Evolutionary conservation across 2,797 vertebrate genomes (phyloP).

Genomic region (Halcyon smyrnensis): DNA sequence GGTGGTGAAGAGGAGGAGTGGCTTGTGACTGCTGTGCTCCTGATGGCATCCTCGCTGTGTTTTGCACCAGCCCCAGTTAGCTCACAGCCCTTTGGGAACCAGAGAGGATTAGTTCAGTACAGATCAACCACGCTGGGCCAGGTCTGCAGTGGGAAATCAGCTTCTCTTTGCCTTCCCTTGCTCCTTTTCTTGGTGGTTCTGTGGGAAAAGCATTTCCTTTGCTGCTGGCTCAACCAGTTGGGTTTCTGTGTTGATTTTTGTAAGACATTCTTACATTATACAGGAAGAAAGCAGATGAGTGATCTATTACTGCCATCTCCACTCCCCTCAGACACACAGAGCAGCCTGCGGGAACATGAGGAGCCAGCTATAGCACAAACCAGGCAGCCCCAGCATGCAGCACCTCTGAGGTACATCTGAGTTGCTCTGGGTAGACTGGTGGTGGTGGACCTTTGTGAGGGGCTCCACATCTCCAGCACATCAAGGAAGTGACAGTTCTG

Average conservation of each 20-base stretch:
- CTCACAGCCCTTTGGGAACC: background rate
- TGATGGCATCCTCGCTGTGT: background rate
- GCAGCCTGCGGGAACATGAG: rapidly evolving
- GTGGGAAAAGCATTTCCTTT: background rate
- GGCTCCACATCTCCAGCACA: background rate
- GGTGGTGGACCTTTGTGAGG: background rate
- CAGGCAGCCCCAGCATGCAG: background rate
- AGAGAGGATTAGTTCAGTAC: background rate
- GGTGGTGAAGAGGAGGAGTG: background rate
- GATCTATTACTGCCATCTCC: background rate
- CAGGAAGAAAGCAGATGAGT: background rate
- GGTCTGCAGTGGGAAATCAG: background rate
- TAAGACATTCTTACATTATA: background rate
- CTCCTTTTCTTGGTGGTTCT: background rate
- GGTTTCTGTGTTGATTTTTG: background rate
- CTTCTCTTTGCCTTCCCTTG: background rate
- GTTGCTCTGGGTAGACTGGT: background rate
- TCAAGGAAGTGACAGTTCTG: background rate
- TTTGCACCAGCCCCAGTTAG: background rate
- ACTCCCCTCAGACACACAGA: background rate
- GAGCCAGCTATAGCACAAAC: background rate
- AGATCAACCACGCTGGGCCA: background rate
- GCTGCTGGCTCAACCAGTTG: background rate
- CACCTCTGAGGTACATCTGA: background rate
- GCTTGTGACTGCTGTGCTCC: background rate